Conservation (phyloP, 64 coral and sea anemone genomes). For the Acropora tenuis region DNA sequence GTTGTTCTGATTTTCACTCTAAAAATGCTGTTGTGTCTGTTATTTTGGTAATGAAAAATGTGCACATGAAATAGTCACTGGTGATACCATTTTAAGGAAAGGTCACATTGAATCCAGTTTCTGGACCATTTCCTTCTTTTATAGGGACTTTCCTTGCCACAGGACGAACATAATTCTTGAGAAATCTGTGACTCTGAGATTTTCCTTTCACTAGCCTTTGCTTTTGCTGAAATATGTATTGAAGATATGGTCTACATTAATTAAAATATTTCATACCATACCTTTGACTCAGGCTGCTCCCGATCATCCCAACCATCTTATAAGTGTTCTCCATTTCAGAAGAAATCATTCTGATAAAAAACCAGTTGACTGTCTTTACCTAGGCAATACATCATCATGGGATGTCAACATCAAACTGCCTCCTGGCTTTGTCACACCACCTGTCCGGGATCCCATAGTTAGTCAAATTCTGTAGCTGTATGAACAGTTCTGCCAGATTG, state of each 20-base stretch:
- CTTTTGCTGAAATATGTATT: neutral
- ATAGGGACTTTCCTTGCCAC: neutral
- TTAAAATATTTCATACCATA: no score
- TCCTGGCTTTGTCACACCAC: neutral
- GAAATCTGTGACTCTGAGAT: neutral
- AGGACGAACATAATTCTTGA: neutral
- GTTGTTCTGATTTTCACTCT: no score
- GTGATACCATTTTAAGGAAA: neutral
- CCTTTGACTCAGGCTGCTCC: no score
- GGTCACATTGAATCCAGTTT: neutral
- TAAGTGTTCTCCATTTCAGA: no score
- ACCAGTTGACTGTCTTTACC: neutral
- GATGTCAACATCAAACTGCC: neutral
- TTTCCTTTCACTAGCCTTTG: neutral
- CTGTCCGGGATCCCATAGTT: neutral
- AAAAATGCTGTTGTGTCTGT: no score
- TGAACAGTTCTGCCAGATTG: neutral
- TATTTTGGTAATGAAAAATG: no score
- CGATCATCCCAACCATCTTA: no score
- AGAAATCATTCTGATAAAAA: no score
- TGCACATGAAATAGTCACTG: neutral
- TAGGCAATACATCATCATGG: neutral
- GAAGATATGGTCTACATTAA: no score
- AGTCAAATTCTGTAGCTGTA: slow-evolving; percentile 6
- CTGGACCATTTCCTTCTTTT: neutral